Conservation (phyloP, 2,113 vertebrate species). For the Chionis minor region DNA sequence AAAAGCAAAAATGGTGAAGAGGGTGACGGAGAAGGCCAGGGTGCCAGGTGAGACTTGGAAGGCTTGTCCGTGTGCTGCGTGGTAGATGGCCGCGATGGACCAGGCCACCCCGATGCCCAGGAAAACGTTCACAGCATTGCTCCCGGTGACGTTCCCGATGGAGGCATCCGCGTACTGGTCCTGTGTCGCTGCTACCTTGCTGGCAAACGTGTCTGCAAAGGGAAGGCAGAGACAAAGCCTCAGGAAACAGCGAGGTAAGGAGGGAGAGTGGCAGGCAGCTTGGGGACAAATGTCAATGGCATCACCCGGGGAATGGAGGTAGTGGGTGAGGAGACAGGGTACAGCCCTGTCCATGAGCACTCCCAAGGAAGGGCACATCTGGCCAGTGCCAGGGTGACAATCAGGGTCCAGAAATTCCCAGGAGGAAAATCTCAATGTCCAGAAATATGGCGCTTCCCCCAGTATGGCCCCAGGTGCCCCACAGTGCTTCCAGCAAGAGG, state of each 20-base stretch:
- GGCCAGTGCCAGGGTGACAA: background rate
- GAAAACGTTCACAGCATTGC: conserved; percentile 97
- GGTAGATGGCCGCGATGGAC: conserved; percentile 95
- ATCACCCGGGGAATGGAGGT: background rate
- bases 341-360: accelerated
- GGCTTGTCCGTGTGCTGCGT: conserved; percentile 76
- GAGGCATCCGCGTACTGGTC: conserved; percentile 97
- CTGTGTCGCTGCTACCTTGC: conserved; percentile 93
- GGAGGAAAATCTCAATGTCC: background rate
- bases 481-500: background rate
- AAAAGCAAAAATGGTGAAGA: conserved; percentile 98
- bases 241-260: background rate
- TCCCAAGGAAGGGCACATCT: background rate
- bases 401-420: background rate
- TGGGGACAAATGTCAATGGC: background rate
- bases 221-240: background rate
- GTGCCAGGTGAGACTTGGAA: conserved; percentile 91
- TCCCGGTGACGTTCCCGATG: conserved; percentile 96
- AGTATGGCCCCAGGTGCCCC: background rate
- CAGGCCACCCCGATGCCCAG: conserved; percentile 96
- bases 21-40: conserved; percentile 95
- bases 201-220: conserved; percentile 92
- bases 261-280: background rate
- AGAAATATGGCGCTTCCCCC: background rate
- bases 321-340: background rate